Percentiles rank a stretch among this genome's conserved stretches.
Evolutionary conservation across 2,797 vertebrate species (phyloP).

Genomic region (Neosilurus hyrtlii): DNA sequence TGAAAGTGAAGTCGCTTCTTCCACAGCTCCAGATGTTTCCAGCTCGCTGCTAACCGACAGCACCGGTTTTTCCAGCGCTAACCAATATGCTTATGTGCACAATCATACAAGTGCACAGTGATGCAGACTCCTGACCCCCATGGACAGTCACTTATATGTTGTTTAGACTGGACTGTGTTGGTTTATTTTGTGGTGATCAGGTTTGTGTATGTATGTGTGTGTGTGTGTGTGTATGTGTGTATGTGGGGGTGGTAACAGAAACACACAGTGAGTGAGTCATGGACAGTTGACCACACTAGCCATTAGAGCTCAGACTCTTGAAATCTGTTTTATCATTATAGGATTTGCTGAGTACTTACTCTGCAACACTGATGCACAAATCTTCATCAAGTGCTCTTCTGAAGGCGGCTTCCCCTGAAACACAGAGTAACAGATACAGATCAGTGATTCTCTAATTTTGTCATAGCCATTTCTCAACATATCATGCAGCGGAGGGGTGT

Average conservation of each 20-base stretch:
- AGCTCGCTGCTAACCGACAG: slow-evolving; percentile 19
- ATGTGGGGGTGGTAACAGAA: background rate
- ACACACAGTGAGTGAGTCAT: background rate
- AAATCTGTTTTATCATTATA: background rate
- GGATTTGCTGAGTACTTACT: slow-evolving; percentile 46
- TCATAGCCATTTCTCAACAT: too few species aligned
- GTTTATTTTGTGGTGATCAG: background rate
- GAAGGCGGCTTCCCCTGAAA: slow-evolving; percentile 63
- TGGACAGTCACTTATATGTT: background rate
- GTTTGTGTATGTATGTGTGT: background rate
- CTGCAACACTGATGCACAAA: slow-evolving; percentile 62
- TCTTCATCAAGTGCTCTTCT: slow-evolving; percentile 65
- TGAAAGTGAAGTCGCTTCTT: slow-evolving; percentile 42
- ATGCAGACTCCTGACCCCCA: background rate
- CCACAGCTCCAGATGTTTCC: slow-evolving; percentile 45
- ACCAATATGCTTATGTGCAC: slow-evolving; percentile 1
- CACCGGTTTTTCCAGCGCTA: background rate
- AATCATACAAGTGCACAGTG: background rate
- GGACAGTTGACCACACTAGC: background rate
- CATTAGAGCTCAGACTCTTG: background rate
- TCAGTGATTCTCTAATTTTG: too few species aligned
- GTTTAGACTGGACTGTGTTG: background rate
- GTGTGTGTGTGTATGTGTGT: background rate
- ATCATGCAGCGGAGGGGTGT: too few species aligned
- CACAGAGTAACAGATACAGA: background rate